Evolutionary conservation across 2,113 vertebrate genomes (phyloP).

Genomic region (Platysternon megacephalum): DNA sequence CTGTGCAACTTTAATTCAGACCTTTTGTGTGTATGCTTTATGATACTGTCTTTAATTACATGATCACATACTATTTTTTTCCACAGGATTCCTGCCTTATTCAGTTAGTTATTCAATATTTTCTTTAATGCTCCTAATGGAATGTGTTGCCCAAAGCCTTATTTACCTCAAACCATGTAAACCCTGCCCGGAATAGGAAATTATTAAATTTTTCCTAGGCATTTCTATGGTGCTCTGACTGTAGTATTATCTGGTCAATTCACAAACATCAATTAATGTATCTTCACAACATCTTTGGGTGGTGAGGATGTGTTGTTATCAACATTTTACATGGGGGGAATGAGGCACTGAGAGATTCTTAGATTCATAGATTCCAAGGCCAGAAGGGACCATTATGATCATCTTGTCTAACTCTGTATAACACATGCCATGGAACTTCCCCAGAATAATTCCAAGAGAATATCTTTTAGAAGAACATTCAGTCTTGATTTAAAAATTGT

Average conservation of each 20-base stretch:
- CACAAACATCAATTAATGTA: neutral
- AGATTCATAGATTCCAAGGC: too few relatives aligned
- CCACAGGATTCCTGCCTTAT: neutral
- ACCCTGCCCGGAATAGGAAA: neutral
- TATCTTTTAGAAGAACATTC: too few relatives aligned
- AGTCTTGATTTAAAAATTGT: too few relatives aligned
- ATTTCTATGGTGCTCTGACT: neutral
- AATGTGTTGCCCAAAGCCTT: too few relatives aligned
- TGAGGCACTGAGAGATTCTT: neutral
- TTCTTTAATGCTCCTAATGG: too few relatives aligned
- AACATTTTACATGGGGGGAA: neutral
- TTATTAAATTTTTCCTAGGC: neutral
- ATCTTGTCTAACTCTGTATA: too few relatives aligned
- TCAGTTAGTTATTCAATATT: neutral
- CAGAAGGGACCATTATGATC: too few relatives aligned
- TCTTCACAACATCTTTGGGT: neutral
- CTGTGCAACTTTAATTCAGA: neutral
- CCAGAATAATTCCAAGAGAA: too few relatives aligned
- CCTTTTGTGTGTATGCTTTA: neutral
- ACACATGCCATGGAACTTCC: too few relatives aligned
- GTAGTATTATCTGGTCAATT: neutral
- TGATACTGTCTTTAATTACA: neutral
- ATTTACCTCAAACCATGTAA: neutral
- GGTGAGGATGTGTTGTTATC: neutral
- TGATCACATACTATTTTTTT: neutral